Conservation (phyloP, 1,140 invertebrate species). For the Homarus americanus region DNA sequence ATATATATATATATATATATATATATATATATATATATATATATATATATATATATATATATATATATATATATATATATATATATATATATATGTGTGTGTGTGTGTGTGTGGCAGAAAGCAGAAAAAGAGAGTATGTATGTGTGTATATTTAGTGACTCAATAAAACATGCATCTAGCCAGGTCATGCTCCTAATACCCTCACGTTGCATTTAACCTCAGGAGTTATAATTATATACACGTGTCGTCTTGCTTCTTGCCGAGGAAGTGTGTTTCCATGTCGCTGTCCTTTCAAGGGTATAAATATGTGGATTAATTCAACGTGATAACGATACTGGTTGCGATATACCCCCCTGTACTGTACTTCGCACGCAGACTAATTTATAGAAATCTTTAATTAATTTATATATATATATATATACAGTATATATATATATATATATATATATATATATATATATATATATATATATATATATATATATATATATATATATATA, state of each 20-base stretch:
- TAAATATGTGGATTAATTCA: not conserved
- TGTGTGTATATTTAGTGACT: not conserved
- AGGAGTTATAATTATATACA: not conserved
- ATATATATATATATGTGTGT: constrained; percentile 4
- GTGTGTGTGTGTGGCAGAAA: too few relatives aligned
- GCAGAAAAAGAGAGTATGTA: not conserved
- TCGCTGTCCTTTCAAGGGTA: not conserved
- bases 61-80: constrained; percentile 6
- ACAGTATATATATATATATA: too few relatives aligned
- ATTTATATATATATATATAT: too few relatives aligned
- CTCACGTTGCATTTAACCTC: not conserved
- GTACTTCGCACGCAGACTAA: not conserved
- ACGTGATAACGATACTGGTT: not conserved
- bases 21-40: constrained; percentile 28
- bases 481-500: constrained; percentile 12
- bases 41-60: constrained; percentile 6
- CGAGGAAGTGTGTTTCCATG: not conserved
- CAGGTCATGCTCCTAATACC: not conserved
- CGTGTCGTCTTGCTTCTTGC: not conserved
- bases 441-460: not conserved
- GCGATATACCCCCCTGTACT: not conserved
- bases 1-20: constrained; percentile 31
- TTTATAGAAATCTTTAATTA: constrained; percentile 9
- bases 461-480: not conserved
- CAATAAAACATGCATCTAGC: not conserved